A percentile compares a stretch with the other conserved stretches of the same genome.
Conservation (phyloP, 2,113 vertebrate genomes). For the Trachemys scripta region DNA sequence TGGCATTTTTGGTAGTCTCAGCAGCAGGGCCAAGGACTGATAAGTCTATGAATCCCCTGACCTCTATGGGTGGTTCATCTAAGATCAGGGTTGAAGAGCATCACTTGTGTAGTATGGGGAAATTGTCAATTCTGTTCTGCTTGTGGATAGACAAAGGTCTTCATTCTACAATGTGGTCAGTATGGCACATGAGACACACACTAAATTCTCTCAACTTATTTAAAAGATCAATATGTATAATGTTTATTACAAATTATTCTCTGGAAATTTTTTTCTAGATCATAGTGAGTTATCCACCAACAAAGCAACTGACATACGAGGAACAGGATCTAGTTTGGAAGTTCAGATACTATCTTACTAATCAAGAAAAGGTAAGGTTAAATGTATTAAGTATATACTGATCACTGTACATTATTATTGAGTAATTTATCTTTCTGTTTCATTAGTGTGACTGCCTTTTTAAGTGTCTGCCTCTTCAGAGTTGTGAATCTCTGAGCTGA, state of each 20-base stretch:
- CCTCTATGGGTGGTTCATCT: fast-evolving
- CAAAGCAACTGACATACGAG: constrained; percentile 96
- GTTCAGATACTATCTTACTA: constrained; percentile 97
- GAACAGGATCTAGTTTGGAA: constrained; percentile 99
- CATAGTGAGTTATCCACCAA: constrained; percentile 97
- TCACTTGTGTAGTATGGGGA: background rate
- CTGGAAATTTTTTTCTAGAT: constrained; percentile 81
- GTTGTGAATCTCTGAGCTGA: background rate
- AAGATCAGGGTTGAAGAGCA: background rate
- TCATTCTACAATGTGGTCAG: background rate
- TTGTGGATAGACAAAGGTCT: background rate
- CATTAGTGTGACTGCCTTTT: fast-evolving
- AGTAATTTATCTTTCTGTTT: background rate
- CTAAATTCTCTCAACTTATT: background rate
- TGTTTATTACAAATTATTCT: constrained; percentile 16
- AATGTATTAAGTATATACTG: background rate
- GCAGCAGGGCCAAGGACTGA: background rate
- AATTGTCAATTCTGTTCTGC: background rate
- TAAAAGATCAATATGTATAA: background rate
- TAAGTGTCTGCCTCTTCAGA: background rate
- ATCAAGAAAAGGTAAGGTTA: constrained; percentile 92
- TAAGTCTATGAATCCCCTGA: background rate
- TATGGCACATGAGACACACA: background rate
- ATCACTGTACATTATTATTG: background rate
- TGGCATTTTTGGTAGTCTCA: background rate